A percentile compares a stretch with the other conserved stretches of the same genome.
Evolutionary conservation across 2,888 invertebrate genomes (phyloP).

Genomic region (Criorhina ranunculi): DNA sequence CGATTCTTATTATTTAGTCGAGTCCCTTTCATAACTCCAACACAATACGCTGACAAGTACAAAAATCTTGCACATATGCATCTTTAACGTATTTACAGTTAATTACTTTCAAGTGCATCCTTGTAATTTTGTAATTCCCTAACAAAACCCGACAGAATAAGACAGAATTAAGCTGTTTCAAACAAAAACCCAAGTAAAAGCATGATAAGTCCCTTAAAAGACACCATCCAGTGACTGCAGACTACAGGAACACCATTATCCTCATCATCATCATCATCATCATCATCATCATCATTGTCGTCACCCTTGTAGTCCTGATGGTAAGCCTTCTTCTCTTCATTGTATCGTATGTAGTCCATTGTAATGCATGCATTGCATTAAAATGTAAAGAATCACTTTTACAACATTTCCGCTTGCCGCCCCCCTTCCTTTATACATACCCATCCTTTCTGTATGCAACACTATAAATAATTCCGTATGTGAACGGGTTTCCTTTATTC

Average conservation of each 20-base stretch:
- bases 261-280: slow-evolving; percentile 27
- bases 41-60: too few species aligned
- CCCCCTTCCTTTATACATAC: background rate
- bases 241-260: slow-evolving; percentile 8
- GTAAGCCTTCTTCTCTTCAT: slow-evolving; percentile 14
- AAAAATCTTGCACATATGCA: slow-evolving; percentile 28
- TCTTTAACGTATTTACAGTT: slow-evolving; percentile 44
- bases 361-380: slow-evolving; percentile 75
- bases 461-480: slow-evolving; percentile 72
- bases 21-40: too few species aligned
- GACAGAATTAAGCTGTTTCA: slow-evolving; percentile 34
- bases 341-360: slow-evolving; percentile 46
- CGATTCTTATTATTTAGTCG: too few species aligned
- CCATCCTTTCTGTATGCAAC: slow-evolving; percentile 40
- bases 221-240: slow-evolving; percentile 46
- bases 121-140: slow-evolving; percentile 52
- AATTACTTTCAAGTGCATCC: slow-evolving; percentile 66
- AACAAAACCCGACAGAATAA: slow-evolving; percentile 51
- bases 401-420: slow-evolving; percentile 67
- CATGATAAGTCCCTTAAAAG: slow-evolving; percentile 52
- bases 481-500: slow-evolving; percentile 75
- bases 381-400: slow-evolving; percentile 76
- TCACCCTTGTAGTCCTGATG: slow-evolving; percentile 22
- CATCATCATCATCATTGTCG: background rate
- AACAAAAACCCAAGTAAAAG: slow-evolving; percentile 47